These are phyloP conservation scores for Ctenopoma kingsleyae DNA, from an alignment of 2,797 vertebrate species.

Conservation along the genomic window DNA sequence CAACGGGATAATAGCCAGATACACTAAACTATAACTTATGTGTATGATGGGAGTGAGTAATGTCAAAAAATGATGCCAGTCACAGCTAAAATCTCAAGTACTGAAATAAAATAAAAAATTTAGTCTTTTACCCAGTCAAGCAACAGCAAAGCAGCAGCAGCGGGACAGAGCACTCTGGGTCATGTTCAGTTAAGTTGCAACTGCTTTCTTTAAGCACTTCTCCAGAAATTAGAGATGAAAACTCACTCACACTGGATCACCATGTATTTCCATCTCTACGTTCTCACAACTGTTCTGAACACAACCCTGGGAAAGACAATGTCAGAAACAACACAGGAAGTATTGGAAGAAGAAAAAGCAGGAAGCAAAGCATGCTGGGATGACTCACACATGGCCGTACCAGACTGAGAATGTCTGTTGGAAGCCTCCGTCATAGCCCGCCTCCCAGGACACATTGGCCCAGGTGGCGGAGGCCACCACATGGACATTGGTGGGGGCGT, in stretches of 20 bases:
- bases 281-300: conserved; percentile 76
- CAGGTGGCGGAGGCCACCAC: conserved; percentile 92
- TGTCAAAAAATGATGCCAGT: neutral
- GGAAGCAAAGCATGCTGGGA: conserved; percentile 98
- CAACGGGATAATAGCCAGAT: neutral
- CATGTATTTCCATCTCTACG: conserved; percentile 58
- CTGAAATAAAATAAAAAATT: conserved; percentile 12
- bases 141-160: conserved; percentile 56
- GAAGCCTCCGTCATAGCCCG: conserved; percentile 95
- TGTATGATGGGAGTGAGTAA: neutral
- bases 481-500: conserved; percentile 91
- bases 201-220: conserved; percentile 13
- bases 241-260: conserved; percentile 52
- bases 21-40: neutral
- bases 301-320: conserved; percentile 69
- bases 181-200: conserved; percentile 72
- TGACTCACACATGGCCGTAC: conserved; percentile 99
- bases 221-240: conserved; percentile 55
- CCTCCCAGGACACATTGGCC: conserved; percentile 97
- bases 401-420: conserved; percentile 99
- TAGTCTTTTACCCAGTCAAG: conserved; percentile 38
- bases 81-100: neutral
- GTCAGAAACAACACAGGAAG: conserved; percentile 59
- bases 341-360: conserved; percentile 88
- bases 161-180: conserved; percentile 59